A percentile compares a stretch with the other conserved stretches of the same genome.
phyloP scores from a whole-genome alignment of 2,113 vertebrate genomes.

The Sander lucioperca region DNA sequence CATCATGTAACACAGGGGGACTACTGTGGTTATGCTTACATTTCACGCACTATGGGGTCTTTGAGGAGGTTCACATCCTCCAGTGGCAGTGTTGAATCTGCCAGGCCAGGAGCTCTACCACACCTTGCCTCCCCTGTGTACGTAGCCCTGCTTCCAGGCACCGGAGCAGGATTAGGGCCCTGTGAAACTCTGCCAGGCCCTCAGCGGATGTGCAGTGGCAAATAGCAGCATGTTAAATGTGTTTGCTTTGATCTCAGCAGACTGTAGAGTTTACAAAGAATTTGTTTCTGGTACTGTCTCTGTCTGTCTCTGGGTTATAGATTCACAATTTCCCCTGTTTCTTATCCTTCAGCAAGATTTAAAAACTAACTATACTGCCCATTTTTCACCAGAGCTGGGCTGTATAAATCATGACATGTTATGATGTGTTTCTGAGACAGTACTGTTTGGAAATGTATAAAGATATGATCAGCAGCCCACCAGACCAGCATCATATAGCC shows the following conservation, averaged over 20 bases:
- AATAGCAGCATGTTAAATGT: constrained; percentile 73
- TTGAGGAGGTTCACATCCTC: constrained; percentile 35
- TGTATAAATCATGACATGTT: constrained; percentile 62
- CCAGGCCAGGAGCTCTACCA: constrained; percentile 38
- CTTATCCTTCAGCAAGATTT: constrained; percentile 51
- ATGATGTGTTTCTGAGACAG: constrained; percentile 56
- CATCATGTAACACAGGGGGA: constrained; percentile 33
- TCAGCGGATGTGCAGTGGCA: constrained; percentile 59
- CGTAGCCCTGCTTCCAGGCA: constrained; percentile 45
- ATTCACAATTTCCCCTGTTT: constrained; percentile 56
- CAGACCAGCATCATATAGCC: constrained; percentile 27
- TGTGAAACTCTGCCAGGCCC: constrained; percentile 75
- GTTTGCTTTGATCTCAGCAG: constrained; percentile 74
- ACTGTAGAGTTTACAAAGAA: constrained; percentile 68
- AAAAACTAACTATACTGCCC: constrained; percentile 18
- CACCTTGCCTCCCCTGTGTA: constrained; percentile 49
- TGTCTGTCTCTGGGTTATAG: constrained; percentile 54
- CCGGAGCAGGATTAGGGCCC: constrained; percentile 47
- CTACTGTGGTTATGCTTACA: constrained; percentile 31
- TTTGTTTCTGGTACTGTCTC: constrained; percentile 61
- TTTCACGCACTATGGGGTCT: constrained; percentile 35
- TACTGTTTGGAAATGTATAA: constrained; percentile 49
- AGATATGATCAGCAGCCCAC: constrained; percentile 60
- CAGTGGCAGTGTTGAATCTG: constrained; percentile 52
- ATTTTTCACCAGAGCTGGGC: constrained; percentile 34